Evolutionary conservation across 2,888 invertebrate species (phyloP), one percentile per base, ranked within the genome.

Genomic region (Pachycephus smyrnensis): DNA sequence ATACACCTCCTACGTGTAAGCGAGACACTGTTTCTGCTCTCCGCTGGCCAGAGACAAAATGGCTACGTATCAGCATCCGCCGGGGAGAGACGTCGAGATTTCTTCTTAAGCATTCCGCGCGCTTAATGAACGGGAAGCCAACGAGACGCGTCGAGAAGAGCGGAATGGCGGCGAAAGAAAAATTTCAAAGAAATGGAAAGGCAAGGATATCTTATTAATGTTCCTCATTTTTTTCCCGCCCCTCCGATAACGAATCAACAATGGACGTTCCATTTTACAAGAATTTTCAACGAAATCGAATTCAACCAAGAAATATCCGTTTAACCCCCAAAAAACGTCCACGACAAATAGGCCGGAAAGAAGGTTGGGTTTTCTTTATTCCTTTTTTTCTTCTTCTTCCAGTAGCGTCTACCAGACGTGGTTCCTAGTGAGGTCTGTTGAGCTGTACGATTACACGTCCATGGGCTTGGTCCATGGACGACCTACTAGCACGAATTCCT

Each of bases 401-500:
- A 32, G 33, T 71, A 31, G 32, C 31, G 11, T 71, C 71, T 31
- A 32, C 3, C 9, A 15, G 12, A 33, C 31, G 4, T 33, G 31
- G 55, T 23, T 55, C 23, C 71, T 31, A 71, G 31, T 12, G 71
- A 71, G 32, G 15, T 36, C n/a, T 35, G 74, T 36, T 74, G 30
- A 30, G n/a, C 36, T 35, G 23, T n/a, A 23, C n/a, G 37, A 36
- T 74, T n/a, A 11, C 12, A 74, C 12, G 31, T 74, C 36, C 82
- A 84, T 86, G 88, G 88, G 88, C 88, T 89, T 88, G 88, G 88
- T 89, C 88, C 88, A 88, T 82, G 83, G 83, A 81, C 86, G 89
- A 87, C 89, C 90, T 88, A 90, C 89, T 90, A 85, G 86, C 89
- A 90, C 85, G 84, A 87, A 90, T 89, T 87, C 89, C 89, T 78